These are phyloP conservation scores for Paradoxurus hermaphroditus DNA, from an alignment of 2,113 vertebrate genomes.

Conservation along the genomic window DNA sequence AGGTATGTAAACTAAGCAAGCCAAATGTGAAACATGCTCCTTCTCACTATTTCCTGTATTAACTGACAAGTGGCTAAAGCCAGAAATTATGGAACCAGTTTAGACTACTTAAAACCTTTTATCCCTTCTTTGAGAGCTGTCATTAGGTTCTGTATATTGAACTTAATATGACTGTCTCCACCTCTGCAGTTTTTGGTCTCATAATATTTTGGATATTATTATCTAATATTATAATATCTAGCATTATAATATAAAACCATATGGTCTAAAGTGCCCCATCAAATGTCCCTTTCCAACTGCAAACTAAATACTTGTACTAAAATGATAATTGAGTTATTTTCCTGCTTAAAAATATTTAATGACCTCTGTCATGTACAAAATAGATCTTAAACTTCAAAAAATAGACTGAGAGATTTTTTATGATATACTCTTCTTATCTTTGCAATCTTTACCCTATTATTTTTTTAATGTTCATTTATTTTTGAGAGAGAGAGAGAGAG, in stretches of 20 bases:
- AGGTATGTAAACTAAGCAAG: not conserved
- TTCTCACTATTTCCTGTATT: not conserved
- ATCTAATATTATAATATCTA: not conserved
- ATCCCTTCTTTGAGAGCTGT: not conserved
- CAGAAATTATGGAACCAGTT: not conserved
- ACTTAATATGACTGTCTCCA: not conserved
- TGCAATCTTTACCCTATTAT: not conserved
- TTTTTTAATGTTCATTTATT: too few relatives aligned
- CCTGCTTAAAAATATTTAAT: not conserved
- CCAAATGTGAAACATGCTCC: not conserved
- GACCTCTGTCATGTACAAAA: not conserved
- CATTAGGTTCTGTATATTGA: not conserved
- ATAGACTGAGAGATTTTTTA: not conserved
- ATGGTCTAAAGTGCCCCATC: not conserved
- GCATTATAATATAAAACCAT: not conserved
- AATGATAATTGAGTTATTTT: not conserved
- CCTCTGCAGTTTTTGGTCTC: not conserved
- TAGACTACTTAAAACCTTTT: not conserved
- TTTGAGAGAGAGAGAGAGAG: too few relatives aligned
- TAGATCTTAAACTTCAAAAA: not conserved
- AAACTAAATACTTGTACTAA: not conserved
- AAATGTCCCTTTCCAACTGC: not conserved
- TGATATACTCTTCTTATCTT: not conserved
- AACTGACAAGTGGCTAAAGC: not conserved
- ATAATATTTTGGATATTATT: not conserved